These are phyloP conservation scores for Calephelis nemesis DNA, from an alignment of 1,140 invertebrate species.

Conservation along the genomic window DNA sequence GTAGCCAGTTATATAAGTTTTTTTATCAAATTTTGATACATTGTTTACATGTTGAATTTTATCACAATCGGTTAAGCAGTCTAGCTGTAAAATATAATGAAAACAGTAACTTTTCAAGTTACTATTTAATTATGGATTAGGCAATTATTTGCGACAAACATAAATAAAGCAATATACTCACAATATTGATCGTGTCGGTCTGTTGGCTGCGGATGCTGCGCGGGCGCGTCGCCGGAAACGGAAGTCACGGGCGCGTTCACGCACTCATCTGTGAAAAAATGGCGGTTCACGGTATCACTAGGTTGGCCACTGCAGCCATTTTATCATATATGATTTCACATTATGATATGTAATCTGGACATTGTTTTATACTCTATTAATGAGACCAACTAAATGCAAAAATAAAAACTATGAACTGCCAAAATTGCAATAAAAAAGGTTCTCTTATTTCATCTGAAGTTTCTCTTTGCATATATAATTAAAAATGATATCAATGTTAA, in stretches of 20 bases:
- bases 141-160: background rate
- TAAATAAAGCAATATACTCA: conserved; percentile 4
- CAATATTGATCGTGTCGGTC: conserved; percentile 48
- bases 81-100: too few species aligned
- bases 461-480: too few species aligned
- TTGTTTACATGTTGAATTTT: too few species aligned
- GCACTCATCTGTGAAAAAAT: conserved; percentile 69
- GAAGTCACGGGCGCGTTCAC: conserved; percentile 72
- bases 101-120: too few species aligned
- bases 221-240: conserved; percentile 73
- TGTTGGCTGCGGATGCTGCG: conserved; percentile 70
- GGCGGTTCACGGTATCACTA: conserved; percentile 59
- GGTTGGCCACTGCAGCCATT: conserved; percentile 43
- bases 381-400: background rate
- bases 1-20: too few species aligned
- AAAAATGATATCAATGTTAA: too few species aligned
- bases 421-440: too few species aligned
- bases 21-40: too few species aligned
- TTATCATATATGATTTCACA: conserved; percentile 14
- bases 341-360: conserved; percentile 1
- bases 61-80: too few species aligned
- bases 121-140: background rate
- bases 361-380: conserved; percentile 1
- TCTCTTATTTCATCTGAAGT: too few species aligned
- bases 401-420: background rate